Evolutionary conservation across 1,140 invertebrate genomes (phyloP), one percentile per base, ranked within the genome.

Genomic region (Drosophila murphyi): DNA sequence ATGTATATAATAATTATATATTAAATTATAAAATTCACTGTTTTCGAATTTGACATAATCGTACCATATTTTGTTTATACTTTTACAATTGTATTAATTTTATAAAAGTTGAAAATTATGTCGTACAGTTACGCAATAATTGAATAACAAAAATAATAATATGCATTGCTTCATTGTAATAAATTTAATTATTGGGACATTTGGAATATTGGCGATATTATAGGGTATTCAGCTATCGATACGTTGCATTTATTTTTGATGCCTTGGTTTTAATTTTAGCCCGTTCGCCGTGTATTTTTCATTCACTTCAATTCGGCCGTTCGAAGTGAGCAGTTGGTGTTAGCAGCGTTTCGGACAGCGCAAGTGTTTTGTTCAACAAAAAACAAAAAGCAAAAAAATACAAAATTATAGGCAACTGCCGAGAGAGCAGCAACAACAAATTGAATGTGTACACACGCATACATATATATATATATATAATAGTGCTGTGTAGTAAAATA

Each of bases 241-340:
- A 32, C 5, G n/a, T 37, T 3, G 31, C 45, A 12, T 10, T 12
- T 35, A 3, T 12, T 8, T 31, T n/a, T 34, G 47, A 55, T 55
- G 52, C 29, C 51, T 67, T 47, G 74, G 34, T 47, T 71, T 68
- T 88, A 82, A 71, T 80, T 87, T 82, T 73, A 85, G 82, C 82
- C 80, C 61, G 69, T 72, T 71, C 45, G 64, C 61, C 82, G 82
- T 55, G 71, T 60, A 61, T 72, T 57, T 81, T 76, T 80, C 78
- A 91, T 91, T 91, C 88, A 91, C 88, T 91, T 91, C 80, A 81
- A 74, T 91, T 91, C 78, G 79, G 81, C 75, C 76, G 81, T 75
- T 85, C 60, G 47, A 72, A 54, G 64, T 72, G 72, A 70, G 60
- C 65, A 68, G 80, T 89, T 75, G 72, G 31, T 51, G 54, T 75